A percentile compares a stretch with the other conserved stretches of the same genome.
phyloP scores from a whole-genome alignment of 92 coral and sea anemone genomes.

The Umimayanthus kanabou region DNA sequence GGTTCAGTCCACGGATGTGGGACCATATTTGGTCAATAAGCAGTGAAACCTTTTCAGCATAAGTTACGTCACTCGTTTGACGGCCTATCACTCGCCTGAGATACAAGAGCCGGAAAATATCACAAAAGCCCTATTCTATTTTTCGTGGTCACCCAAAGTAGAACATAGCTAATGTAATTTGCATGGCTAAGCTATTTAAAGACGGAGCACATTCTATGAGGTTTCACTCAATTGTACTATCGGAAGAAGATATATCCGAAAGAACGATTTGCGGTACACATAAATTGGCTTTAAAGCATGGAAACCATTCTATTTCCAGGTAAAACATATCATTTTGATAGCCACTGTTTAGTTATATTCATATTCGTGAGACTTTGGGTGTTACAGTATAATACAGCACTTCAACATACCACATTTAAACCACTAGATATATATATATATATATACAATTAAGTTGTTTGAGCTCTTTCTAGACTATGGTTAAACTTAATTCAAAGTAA shows the following conservation, averaged over 20 bases:
- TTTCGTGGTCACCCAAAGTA: conserved; percentile 19
- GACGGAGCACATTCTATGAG: neutral
- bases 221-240: neutral
- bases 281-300: conserved; percentile 41
- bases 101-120: conserved; percentile 31
- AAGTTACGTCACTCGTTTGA: neutral
- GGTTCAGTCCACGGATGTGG: neutral
- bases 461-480: neutral
- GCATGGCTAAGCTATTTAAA: conserved; percentile 38
- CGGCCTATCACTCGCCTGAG: conserved; percentile 19
- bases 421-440: neutral
- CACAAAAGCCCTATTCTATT: conserved; percentile 14
- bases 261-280: neutral
- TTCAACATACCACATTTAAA: too few species aligned
- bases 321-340: conserved; percentile 30
- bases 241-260: neutral
- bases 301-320: conserved; percentile 84
- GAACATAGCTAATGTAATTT: conserved; percentile 35
- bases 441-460: neutral
- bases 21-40: neutral
- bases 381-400: too few species aligned
- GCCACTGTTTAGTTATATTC: neutral
- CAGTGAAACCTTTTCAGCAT: neutral
- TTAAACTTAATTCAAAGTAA: neutral
- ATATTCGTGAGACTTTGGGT: neutral